Conservation (phyloP, 2,888 invertebrate genomes). For the Ichneumoninae sp. region DNA sequence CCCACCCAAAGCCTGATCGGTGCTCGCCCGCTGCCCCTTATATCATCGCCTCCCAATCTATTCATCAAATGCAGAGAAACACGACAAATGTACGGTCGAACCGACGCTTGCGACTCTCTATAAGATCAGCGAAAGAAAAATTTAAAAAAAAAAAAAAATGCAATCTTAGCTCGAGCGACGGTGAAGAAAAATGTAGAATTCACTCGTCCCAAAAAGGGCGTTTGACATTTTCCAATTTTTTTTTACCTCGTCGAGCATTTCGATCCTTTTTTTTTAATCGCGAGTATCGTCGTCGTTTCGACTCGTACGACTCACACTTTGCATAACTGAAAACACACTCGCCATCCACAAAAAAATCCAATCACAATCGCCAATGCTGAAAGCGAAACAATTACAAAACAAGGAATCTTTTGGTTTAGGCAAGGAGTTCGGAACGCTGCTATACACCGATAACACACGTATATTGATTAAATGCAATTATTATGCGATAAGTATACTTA, state of each 20-base stretch:
- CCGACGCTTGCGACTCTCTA: neutral
- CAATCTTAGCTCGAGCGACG: neutral
- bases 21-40: constrained; percentile 83
- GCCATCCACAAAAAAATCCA: constrained; percentile 20
- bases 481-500: constrained; percentile 84
- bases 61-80: constrained; percentile 24
- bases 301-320: constrained; percentile 44
- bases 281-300: constrained; percentile 13
- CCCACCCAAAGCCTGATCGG: constrained; percentile 88
- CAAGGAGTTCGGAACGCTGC: constrained; percentile 85
- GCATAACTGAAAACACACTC: constrained; percentile 34
- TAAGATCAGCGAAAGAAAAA: neutral
- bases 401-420: constrained; percentile 79
- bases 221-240: neutral
- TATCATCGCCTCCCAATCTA: constrained; percentile 65
- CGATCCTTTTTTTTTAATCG: neutral
- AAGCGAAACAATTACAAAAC: constrained; percentile 59
- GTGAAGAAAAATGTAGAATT: neutral
- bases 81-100: constrained; percentile 23
- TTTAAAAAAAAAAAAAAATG: neutral
- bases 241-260: neutral
- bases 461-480: constrained; percentile 83
- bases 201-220: neutral
- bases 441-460: constrained; percentile 82
- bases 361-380: constrained; percentile 18